Evolutionary conservation across 92 coral and sea anemone genomes (phyloP).

Genomic region (Umimayanthus chanpuru): DNA sequence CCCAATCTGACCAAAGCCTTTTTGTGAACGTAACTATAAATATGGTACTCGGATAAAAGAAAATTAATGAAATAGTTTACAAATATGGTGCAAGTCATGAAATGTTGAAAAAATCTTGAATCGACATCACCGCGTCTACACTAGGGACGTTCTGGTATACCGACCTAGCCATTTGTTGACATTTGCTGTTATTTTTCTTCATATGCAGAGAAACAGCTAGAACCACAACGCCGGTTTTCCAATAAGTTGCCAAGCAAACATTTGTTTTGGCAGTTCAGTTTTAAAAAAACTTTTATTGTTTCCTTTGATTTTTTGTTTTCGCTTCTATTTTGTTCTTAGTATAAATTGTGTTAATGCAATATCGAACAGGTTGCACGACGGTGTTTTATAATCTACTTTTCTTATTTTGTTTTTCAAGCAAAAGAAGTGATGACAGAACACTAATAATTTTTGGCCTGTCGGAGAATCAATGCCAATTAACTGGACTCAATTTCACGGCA

Average conservation of each 20-base stretch:
- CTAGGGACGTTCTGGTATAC: not conserved
- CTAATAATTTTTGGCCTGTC: too few relatives aligned
- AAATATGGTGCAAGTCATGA: not conserved
- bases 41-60: slow-evolving; percentile 5
- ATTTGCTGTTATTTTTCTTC: not conserved
- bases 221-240: not conserved
- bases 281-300: not conserved
- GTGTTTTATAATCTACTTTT: not conserved
- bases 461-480: too few relatives aligned
- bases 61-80: not conserved
- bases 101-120: too few relatives aligned
- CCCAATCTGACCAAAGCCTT: not conserved
- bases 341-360: not conserved
- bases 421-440: too few relatives aligned
- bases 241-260: not conserved
- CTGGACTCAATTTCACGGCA: too few relatives aligned
- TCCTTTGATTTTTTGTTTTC: not conserved
- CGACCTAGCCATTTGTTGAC: too few relatives aligned
- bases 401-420: not conserved
- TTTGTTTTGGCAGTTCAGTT: slow-evolving; percentile 3
- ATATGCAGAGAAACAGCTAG: slow-evolving; percentile 3
- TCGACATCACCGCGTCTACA: not conserved
- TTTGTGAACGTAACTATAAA: not conserved
- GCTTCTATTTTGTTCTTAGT: not conserved
- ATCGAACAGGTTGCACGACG: not conserved